Evolutionary conservation across 2,113 vertebrate genomes (phyloP).

Genomic region (Halichoerus grypus): DNA sequence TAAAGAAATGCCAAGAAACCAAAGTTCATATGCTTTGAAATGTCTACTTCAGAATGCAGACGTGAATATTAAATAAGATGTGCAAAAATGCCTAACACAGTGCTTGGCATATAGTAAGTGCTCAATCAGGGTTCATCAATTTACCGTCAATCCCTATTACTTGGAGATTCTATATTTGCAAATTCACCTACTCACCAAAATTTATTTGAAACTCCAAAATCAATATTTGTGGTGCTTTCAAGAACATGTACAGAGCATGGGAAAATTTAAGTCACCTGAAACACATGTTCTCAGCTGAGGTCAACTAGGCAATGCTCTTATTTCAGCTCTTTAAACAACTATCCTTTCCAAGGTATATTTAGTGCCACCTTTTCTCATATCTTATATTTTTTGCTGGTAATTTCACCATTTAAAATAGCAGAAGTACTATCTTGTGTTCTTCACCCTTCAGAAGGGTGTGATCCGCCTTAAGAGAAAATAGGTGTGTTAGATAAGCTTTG

Average conservation of each 20-base stretch:
- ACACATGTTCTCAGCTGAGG: neutral
- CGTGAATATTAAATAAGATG: neutral
- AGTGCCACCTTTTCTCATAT: neutral
- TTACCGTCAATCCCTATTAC: neutral
- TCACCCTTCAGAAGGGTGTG: neutral
- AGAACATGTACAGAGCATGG: neutral
- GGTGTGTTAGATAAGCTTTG: neutral
- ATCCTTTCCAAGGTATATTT: neutral
- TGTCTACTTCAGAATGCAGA: neutral
- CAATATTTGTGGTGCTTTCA: neutral
- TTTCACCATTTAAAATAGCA: neutral
- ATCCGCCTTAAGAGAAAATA: constrained; percentile 5
- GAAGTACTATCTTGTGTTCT: neutral
- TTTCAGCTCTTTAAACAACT: neutral
- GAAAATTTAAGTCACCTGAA: neutral
- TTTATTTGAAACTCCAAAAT: neutral
- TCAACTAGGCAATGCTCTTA: neutral
- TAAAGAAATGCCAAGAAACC: neutral
- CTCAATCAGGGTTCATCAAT: neutral
- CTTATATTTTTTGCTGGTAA: neutral
- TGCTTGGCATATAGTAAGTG: neutral
- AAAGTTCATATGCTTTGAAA: neutral
- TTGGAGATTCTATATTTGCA: neutral
- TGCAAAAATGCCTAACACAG: neutral
- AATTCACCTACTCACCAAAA: neutral